These are phyloP conservation scores for Suricata suricatta DNA, from an alignment of 2,113 vertebrate species.

Conservation along the genomic window DNA sequence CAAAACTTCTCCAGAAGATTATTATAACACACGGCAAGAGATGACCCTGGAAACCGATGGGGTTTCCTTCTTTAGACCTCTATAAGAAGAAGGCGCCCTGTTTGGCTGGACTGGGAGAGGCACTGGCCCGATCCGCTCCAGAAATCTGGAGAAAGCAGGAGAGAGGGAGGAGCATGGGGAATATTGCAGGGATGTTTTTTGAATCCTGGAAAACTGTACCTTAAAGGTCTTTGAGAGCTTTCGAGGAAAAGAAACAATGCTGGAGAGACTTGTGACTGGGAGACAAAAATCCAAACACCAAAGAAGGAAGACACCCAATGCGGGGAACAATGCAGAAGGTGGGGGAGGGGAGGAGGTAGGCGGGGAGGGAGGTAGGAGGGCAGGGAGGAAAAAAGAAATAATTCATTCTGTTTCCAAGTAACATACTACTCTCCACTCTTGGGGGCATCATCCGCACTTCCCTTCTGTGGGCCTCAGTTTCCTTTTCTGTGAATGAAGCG, in stretches of 20 bases:
- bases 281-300: background rate
- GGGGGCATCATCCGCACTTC: background rate
- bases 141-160: background rate
- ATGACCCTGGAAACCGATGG: background rate
- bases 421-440: background rate
- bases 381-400: background rate
- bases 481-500: background rate
- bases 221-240: background rate
- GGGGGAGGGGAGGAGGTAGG: too few species aligned
- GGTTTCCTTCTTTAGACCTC: background rate
- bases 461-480: slow-evolving; percentile 18
- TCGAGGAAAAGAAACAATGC: background rate
- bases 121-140: background rate
- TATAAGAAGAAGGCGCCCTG: background rate
- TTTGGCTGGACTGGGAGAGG: background rate
- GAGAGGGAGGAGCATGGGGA: background rate
- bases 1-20: background rate
- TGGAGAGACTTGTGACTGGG: background rate
- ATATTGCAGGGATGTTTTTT: background rate
- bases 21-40: background rate
- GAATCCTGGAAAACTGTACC: background rate
- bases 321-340: too few species aligned
- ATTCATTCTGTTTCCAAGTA: background rate
- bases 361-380: too few species aligned
- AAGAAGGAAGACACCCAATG: background rate